A percentile compares a stretch with the other conserved stretches of the same genome.
phyloP scores from a whole-genome alignment of 2,113 vertebrate species.

The Vombatus ursinus region DNA sequence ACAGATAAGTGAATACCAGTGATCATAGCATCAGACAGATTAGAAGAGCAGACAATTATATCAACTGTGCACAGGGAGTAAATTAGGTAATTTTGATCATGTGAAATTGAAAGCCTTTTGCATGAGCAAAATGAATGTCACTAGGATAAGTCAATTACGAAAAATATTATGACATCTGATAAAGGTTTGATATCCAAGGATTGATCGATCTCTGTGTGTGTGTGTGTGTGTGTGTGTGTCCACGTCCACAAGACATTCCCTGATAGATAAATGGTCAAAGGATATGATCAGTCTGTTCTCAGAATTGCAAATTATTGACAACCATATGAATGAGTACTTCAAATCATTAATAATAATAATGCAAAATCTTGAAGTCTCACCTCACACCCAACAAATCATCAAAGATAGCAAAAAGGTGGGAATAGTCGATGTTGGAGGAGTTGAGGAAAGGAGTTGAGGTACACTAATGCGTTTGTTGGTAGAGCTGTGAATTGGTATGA shows the following conservation, averaged over 20 bases:
- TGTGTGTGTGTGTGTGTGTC: too few relatives aligned
- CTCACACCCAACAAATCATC: neutral
- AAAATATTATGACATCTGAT: neutral
- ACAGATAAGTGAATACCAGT: neutral
- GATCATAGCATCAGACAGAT: neutral
- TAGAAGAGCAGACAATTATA: neutral
- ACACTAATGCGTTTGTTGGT: neutral
- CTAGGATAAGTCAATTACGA: neutral
- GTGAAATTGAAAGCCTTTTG: neutral
- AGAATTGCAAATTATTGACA: too few relatives aligned
- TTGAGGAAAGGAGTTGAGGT: neutral
- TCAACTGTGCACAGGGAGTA: neutral
- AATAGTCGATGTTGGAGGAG: neutral
- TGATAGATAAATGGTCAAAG: too few relatives aligned
- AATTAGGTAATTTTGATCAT: neutral
- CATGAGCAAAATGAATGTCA: neutral
- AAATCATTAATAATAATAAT: neutral
- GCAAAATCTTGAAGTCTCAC: neutral
- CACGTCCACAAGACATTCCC: too few relatives aligned
- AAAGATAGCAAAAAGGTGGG: neutral
- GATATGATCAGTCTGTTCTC: too few relatives aligned
- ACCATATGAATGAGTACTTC: too few relatives aligned
- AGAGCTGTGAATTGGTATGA: neutral
- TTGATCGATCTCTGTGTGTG: too few relatives aligned
- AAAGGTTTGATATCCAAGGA: neutral